Conservation (phyloP, 30 jellyfish, hydroid and myxozoan genomes). For the Aurelia aurita region DNA sequence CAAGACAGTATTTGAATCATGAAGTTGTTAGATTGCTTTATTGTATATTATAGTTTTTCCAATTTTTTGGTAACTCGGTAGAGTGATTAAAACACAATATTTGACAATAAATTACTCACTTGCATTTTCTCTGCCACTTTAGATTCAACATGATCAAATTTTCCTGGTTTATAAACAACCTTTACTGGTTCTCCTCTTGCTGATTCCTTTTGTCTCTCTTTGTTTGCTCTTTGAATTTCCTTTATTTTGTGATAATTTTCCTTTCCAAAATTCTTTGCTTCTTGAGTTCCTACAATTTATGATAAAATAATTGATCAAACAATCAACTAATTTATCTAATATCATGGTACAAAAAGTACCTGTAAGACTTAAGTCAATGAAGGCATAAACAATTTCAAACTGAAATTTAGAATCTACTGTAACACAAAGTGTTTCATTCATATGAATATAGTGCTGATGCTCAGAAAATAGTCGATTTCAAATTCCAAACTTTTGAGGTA, state of each 20-base stretch:
- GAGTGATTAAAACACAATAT: too few relatives aligned
- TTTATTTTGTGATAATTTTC: constrained; percentile 88
- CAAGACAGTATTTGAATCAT: too few relatives aligned
- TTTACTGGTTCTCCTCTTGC: constrained; percentile 88
- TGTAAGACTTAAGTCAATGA: too few relatives aligned
- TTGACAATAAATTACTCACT: constrained; percentile 30
- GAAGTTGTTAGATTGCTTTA: too few relatives aligned
- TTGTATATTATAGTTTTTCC: too few relatives aligned
- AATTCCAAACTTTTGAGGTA: too few relatives aligned
- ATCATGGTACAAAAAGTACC: not conserved
- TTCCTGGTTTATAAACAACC: constrained; percentile 94
- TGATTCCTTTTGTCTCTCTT: constrained; percentile 68
- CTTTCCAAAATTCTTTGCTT: constrained; percentile 79
- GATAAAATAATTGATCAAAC: not conserved
- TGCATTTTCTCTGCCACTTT: constrained; percentile 86
- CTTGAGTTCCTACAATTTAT: constrained; percentile 64
- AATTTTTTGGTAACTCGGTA: too few relatives aligned
- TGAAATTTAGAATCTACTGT: too few relatives aligned
- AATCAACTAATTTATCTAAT: not conserved
- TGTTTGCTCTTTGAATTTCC: constrained; percentile 86
- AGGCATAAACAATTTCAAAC: too few relatives aligned
- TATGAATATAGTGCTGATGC: too few relatives aligned
- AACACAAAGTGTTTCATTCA: too few relatives aligned
- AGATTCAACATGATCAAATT: constrained; percentile 91
- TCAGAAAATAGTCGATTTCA: too few relatives aligned